Conservation (phyloP, 2,888 invertebrate genomes). For the Acrobasis repandana region DNA sequence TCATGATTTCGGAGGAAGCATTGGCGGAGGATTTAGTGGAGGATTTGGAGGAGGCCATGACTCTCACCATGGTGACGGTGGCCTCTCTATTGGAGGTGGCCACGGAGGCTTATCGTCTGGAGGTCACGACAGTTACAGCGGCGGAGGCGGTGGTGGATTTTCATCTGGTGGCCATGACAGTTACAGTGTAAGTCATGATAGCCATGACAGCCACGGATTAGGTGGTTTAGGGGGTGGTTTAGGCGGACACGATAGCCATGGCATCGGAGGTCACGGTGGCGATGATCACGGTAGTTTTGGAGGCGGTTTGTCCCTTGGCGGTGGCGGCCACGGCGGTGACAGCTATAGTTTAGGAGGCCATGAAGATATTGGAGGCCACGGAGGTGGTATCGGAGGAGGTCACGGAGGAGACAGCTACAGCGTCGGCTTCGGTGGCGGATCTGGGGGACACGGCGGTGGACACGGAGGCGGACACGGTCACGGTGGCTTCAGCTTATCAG, state of each 20-base stretch:
- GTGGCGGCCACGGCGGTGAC: slow-evolving; percentile 35
- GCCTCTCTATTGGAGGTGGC: slow-evolving; percentile 9
- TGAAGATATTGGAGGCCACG: slow-evolving; percentile 38
- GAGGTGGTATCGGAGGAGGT: slow-evolving; percentile 36
- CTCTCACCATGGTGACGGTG: slow-evolving; percentile 37
- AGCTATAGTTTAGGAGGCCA: slow-evolving; percentile 36
- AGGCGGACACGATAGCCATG: slow-evolving; percentile 33
- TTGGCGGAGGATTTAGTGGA: slow-evolving; percentile 28
- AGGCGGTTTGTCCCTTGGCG: slow-evolving; percentile 32
- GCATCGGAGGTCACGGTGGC: slow-evolving; percentile 29
- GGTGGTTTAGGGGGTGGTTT: slow-evolving; percentile 34
- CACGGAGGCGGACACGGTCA: slow-evolving; percentile 43
- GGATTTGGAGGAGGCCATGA: slow-evolving; percentile 37
- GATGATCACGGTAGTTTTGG: slow-evolving; percentile 37
- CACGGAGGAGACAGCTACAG: slow-evolving; percentile 45
- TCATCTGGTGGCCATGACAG: slow-evolving; percentile 38
- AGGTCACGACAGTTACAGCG: slow-evolving; percentile 42
- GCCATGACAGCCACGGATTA: slow-evolving; percentile 38
- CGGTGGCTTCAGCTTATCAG: slow-evolving; percentile 46
- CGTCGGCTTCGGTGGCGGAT: slow-evolving; percentile 34
- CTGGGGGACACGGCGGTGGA: slow-evolving; percentile 37
- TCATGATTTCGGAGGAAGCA: slow-evolving; percentile 25
- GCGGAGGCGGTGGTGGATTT: slow-evolving; percentile 24
- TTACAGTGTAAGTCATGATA: slow-evolving; percentile 40
- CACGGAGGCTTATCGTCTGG: slow-evolving; percentile 24